Percentiles rank a stretch among this genome's conserved stretches.
Evolutionary conservation across 2,113 vertebrate genomes (phyloP).

Genomic region (Gracilinanus agilis): DNA sequence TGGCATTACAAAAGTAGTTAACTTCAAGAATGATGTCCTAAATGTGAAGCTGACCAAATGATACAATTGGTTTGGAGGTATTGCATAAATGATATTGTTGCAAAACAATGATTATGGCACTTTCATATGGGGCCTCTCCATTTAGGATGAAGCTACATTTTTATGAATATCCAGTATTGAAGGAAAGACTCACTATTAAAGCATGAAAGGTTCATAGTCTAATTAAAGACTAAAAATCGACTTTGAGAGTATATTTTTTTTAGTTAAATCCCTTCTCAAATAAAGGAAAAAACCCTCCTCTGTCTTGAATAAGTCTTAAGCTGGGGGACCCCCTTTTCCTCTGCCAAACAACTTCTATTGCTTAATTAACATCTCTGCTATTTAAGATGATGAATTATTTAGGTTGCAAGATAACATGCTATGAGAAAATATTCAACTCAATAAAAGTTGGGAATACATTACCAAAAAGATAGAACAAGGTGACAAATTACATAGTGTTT

Average conservation of each 20-base stretch:
- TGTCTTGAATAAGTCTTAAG: background rate
- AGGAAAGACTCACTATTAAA: background rate
- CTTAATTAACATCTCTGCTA: background rate
- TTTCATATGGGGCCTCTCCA: background rate
- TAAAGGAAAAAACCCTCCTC: constrained; percentile 43
- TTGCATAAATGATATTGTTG: background rate
- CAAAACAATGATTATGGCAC: background rate
- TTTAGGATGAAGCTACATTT: constrained; percentile 27
- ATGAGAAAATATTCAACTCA: constrained; percentile 23
- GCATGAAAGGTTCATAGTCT: background rate
- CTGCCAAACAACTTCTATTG: background rate
- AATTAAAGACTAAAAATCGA: constrained; percentile 55
- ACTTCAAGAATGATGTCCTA: background rate
- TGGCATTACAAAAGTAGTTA: background rate
- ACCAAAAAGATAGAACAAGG: background rate
- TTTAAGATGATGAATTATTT: background rate
- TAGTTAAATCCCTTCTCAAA: constrained; percentile 43
- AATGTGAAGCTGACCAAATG: background rate
- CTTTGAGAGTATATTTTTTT: constrained; percentile 53
- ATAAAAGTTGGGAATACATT: background rate
- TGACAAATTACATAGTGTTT: constrained; percentile 8
- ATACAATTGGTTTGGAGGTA: background rate
- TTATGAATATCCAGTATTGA: constrained; percentile 1
- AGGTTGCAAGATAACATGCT: background rate
- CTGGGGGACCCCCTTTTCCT: background rate